Evolutionary conservation across 2,113 vertebrate genomes (phyloP).

Genomic region (Mus pahari): DNA sequence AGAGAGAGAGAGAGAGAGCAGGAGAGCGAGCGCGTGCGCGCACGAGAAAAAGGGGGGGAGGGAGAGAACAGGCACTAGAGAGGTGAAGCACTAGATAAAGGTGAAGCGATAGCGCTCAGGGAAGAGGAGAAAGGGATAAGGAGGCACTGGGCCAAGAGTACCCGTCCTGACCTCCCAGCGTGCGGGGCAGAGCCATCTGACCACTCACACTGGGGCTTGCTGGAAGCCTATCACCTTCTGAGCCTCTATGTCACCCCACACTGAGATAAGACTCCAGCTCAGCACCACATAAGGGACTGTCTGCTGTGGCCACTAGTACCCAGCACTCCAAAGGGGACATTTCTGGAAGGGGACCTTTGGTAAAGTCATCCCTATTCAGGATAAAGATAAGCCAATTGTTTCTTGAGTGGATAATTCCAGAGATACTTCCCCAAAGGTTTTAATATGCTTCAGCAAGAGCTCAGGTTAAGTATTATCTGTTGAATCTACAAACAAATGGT

Average conservation of each 20-base stretch:
- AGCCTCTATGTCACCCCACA: background rate
- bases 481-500: accelerated
- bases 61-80: no score
- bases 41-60: no score
- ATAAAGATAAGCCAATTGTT: background rate
- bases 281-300: background rate
- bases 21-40: no score
- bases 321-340: accelerated
- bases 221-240: background rate
- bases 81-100: no score
- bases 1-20: no score
- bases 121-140: background rate
- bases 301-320: accelerated
- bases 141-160: background rate
- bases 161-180: background rate
- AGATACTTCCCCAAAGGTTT: background rate
- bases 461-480: accelerated
- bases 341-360: no score
- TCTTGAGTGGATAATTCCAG: background rate
- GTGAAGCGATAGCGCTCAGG: background rate
- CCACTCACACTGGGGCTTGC: accelerated
- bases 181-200: background rate
- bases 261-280: accelerated
- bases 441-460: background rate
- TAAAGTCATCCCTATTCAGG: no score